Conservation (phyloP, 2,888 invertebrate species). For the Zaprionus obscuricornis region DNA sequence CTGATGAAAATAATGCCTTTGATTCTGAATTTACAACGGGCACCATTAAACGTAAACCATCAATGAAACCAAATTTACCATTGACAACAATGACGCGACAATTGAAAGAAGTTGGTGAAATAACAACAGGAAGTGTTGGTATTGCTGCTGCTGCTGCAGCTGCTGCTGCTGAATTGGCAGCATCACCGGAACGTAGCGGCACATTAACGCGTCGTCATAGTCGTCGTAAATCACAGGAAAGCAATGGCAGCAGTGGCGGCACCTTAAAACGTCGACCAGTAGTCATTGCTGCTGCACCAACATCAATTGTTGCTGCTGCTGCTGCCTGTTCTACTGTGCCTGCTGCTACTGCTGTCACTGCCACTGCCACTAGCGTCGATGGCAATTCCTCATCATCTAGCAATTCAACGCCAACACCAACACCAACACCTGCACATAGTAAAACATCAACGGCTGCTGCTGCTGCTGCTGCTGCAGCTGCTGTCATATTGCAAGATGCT, state of each 20-base stretch:
- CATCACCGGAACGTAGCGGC: constrained; percentile 85
- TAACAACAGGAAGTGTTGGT: constrained; percentile 78
- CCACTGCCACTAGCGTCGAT: constrained; percentile 21
- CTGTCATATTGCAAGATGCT: constrained; percentile 36
- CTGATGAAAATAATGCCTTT: constrained; percentile 89
- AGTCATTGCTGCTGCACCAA: constrained; percentile 24
- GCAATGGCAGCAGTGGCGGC: constrained; percentile 81
- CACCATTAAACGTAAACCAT: constrained; percentile 96
- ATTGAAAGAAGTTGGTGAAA: constrained; percentile 93
- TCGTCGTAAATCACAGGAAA: constrained; percentile 84
- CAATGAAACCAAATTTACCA: constrained; percentile 95
- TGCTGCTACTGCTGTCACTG: too few species aligned
- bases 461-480: constrained; percentile 51
- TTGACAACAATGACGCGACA: constrained; percentile 95
- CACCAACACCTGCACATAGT: too few species aligned
- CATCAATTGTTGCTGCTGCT: constrained; percentile 33
- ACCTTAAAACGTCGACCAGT: constrained; percentile 81
- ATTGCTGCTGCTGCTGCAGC: constrained; percentile 8
- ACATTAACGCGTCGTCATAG: constrained; percentile 85
- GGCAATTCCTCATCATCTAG: constrained; percentile 78
- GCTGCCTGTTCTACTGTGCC: too few species aligned
- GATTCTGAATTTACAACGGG: constrained; percentile 91
- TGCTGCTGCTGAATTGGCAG: constrained; percentile 82
- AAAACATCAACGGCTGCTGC: constrained; percentile 43
- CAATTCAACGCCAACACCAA: constrained; percentile 83